Conservation (phyloP, 2,888 invertebrate species). For the Cheilosia variabilis region DNA sequence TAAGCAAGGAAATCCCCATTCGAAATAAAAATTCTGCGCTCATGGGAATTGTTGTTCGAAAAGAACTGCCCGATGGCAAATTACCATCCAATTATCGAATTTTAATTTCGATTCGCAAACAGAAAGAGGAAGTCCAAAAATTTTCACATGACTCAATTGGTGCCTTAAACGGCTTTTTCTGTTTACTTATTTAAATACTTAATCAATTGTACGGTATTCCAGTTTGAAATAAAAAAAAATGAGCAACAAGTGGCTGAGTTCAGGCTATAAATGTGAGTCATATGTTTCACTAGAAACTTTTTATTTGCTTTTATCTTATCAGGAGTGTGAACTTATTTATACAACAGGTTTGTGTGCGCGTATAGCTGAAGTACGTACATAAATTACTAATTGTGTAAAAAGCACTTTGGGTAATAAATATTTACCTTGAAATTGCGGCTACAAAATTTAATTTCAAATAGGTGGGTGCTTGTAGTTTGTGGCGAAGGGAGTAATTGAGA, state of each 20-base stretch:
- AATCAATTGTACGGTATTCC: not conserved
- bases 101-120: not conserved
- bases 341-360: conserved; percentile 24
- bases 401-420: conserved; percentile 23
- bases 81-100: conserved; percentile 23
- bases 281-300: conserved; percentile 13
- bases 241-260: conserved; percentile 8
- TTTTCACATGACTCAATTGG: conserved; percentile 2
- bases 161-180: not conserved
- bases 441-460: conserved; percentile 25
- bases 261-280: conserved; percentile 14
- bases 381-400: conserved; percentile 39
- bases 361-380: conserved; percentile 10
- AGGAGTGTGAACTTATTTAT: conserved; percentile 30
- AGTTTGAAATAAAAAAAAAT: not conserved
- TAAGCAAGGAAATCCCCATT: not conserved
- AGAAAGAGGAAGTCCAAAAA: not conserved
- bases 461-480: not conserved
- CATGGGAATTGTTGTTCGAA: not conserved
- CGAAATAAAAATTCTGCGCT: not conserved
- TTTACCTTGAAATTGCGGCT: conserved; percentile 33
- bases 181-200: not conserved
- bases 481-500: not conserved
- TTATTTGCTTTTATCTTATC: conserved; percentile 53
- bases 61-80: conserved; percentile 2